Conservation (phyloP, 2,797 vertebrate species). For the Manis crassicaudata region DNA sequence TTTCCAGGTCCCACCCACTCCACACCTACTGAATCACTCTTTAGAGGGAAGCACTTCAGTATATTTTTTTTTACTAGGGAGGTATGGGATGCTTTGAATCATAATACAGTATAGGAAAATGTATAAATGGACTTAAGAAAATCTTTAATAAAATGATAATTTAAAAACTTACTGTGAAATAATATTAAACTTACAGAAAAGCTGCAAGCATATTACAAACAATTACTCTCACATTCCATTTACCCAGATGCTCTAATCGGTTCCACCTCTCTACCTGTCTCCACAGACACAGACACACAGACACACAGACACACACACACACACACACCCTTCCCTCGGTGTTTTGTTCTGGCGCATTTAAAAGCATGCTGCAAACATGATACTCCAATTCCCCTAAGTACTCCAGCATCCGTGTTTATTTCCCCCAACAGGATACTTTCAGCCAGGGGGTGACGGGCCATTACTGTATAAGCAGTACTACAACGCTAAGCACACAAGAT, state of each 20-base stretch:
- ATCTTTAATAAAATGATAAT: constrained; percentile 42
- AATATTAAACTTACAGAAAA: constrained; percentile 14
- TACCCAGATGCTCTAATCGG: background rate
- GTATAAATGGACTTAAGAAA: background rate
- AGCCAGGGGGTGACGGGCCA: background rate
- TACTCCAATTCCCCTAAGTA: background rate
- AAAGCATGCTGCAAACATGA: background rate
- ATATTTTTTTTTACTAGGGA: background rate
- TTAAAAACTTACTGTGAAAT: constrained; percentile 7
- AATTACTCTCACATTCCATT: background rate
- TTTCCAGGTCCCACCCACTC: background rate
- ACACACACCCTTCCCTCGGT: background rate
- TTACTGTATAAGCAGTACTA: background rate
- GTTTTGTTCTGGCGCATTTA: background rate
- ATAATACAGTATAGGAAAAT: background rate
- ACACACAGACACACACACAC: no score
- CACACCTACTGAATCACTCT: background rate
- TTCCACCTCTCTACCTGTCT: background rate
- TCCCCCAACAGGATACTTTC: background rate
- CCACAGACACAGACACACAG: no score
- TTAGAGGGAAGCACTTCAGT: constrained; percentile 3
- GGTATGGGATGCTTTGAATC: background rate
- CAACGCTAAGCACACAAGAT: background rate
- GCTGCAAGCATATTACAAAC: background rate
- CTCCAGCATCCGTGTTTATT: background rate